These are phyloP conservation scores for Charaxes varanes DNA, from an alignment of 1,140 invertebrate genomes.

Conservation along the genomic window DNA sequence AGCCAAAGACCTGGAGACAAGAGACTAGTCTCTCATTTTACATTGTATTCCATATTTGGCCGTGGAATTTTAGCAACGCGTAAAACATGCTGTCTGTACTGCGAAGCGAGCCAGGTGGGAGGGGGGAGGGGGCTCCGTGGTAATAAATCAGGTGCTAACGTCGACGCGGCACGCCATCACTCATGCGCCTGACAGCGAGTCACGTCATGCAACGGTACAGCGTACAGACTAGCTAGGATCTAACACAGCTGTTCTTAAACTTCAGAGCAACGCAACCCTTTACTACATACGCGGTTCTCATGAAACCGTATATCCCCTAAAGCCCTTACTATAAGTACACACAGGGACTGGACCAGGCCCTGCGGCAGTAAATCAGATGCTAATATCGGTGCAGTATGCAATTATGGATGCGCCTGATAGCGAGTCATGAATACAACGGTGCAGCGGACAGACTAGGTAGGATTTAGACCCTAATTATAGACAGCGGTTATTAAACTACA, in stretches of 20 bases:
- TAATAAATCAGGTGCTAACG: slow-evolving; percentile 69
- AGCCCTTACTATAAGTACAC: no score
- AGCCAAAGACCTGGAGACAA: no score
- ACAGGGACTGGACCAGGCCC: slow-evolving; percentile 26
- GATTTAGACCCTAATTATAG: no score
- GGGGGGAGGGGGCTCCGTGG: slow-evolving; percentile 36
- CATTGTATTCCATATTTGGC: background rate
- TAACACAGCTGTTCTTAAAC: no score
- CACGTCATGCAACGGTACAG: slow-evolving; percentile 45
- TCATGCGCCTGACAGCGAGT: slow-evolving; percentile 53
- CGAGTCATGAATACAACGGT: no score
- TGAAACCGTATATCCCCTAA: no score
- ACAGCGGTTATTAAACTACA: no score
- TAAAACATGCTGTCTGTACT: slow-evolving; percentile 16
- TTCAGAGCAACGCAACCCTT: no score
- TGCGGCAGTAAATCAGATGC: slow-evolving; percentile 68
- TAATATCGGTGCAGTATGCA: slow-evolving; percentile 62
- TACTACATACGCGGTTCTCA: no score
- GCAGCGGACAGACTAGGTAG: no score
- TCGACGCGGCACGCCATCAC: slow-evolving; percentile 62
- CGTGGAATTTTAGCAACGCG: background rate
- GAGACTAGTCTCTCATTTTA: no score
- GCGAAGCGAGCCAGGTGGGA: slow-evolving; percentile 10
- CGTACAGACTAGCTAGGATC: slow-evolving; percentile 10
- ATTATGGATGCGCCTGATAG: slow-evolving; percentile 59